These are phyloP conservation scores for Lochmaea crataegi DNA, from an alignment of 2,888 invertebrate genomes.

Conservation along the genomic window DNA sequence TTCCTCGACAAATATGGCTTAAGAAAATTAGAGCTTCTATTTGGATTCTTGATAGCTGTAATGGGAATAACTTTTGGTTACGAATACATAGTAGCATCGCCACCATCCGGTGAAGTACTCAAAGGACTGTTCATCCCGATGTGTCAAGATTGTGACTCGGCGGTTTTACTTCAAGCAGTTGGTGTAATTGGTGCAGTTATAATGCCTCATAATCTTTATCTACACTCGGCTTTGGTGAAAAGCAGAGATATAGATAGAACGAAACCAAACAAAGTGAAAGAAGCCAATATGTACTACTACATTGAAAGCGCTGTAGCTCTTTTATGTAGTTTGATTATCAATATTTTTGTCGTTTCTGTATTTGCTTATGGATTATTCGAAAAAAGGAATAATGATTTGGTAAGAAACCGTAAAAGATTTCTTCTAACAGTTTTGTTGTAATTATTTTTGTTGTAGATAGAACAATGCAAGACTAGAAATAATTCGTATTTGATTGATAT, in stretches of 20 bases:
- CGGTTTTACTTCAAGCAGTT: conserved; percentile 77
- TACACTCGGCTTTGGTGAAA: conserved; percentile 91
- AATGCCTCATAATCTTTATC: conserved; percentile 92
- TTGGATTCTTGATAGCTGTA: conserved; percentile 81
- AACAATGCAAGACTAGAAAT: conserved; percentile 21
- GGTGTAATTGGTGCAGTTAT: conserved; percentile 87
- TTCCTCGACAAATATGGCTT: conserved; percentile 86
- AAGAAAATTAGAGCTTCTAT: conserved; percentile 84
- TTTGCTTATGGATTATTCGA: conserved; percentile 85
- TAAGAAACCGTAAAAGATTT: conserved; percentile 62
- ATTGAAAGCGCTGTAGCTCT: conserved; percentile 82
- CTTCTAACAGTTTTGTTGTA: conserved; percentile 21
- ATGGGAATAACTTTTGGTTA: conserved; percentile 92
- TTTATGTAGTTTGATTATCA: conserved; percentile 84
- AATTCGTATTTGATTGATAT: conserved; percentile 27
- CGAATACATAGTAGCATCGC: conserved; percentile 80
- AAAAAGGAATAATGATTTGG: conserved; percentile 76
- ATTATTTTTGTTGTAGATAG: conserved; percentile 24
- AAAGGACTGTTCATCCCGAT: conserved; percentile 84
- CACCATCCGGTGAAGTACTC: conserved; percentile 75
- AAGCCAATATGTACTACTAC: conserved; percentile 87
- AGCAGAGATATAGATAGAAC: conserved; percentile 82
- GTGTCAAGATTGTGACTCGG: conserved; percentile 76
- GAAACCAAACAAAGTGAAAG: conserved; percentile 75
- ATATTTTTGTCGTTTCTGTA: conserved; percentile 87